These are phyloP conservation scores for Sandelia bainsii DNA, from an alignment of 2,797 vertebrate species.

Conservation along the genomic window DNA sequence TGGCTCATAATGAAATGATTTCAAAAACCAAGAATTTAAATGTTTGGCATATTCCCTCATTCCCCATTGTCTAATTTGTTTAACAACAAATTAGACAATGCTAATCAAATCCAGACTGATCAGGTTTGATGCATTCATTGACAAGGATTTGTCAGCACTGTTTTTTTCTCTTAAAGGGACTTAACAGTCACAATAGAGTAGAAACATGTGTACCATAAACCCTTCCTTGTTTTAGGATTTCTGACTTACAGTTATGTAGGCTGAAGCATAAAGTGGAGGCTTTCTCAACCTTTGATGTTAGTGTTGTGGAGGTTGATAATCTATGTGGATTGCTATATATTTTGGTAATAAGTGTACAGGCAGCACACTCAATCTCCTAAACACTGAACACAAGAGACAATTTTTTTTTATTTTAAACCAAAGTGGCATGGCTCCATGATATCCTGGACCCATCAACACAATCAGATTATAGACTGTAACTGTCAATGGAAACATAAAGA, in stretches of 20 bases:
- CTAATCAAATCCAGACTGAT: constrained; percentile 70
- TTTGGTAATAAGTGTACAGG: constrained; percentile 35
- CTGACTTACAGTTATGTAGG: constrained; percentile 61
- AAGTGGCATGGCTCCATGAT: constrained; percentile 30
- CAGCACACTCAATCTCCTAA: constrained; percentile 44
- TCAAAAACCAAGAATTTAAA: constrained; percentile 42
- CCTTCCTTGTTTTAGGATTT: constrained; percentile 78
- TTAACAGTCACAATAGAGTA: constrained; percentile 59
- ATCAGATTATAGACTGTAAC: constrained; percentile 42
- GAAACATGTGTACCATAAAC: constrained; percentile 66
- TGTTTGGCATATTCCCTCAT: constrained; percentile 43
- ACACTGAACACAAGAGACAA: constrained; percentile 29
- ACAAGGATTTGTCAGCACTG: constrained; percentile 71
- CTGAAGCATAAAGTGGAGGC: constrained; percentile 57
- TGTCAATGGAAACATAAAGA: constrained; percentile 34
- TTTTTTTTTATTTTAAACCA: constrained; percentile 7
- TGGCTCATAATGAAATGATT: constrained; percentile 69
- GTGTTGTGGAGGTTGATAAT: constrained; percentile 76
- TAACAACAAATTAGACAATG: constrained; percentile 66
- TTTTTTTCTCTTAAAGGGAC: constrained; percentile 49
- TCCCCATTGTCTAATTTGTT: constrained; percentile 30
- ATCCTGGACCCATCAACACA: constrained; percentile 49
- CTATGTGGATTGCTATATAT: constrained; percentile 58
- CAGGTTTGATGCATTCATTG: constrained; percentile 69
- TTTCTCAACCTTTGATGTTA: constrained; percentile 72